Conservation (phyloP, 2,797 vertebrate genomes). For the Podarcis siculus region DNA sequence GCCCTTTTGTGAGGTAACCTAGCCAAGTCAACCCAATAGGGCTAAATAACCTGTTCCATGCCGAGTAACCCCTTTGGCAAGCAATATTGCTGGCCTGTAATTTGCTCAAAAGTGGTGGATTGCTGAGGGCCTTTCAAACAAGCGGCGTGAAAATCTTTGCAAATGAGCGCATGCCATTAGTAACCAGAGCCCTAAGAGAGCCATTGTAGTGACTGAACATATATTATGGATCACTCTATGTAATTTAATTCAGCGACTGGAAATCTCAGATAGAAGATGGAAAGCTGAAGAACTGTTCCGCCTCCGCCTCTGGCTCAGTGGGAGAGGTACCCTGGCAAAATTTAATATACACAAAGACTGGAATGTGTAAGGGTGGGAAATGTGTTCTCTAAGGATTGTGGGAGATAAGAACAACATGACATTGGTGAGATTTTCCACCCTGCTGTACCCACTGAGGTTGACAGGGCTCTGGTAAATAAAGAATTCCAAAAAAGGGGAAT, state of each 20-base stretch:
- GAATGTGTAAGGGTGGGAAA: slow-evolving; percentile 44
- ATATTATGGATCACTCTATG: slow-evolving; percentile 69
- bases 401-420: slow-evolving; percentile 60
- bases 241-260: slow-evolving; percentile 71
- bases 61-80: slow-evolving; percentile 58
- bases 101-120: slow-evolving; percentile 69
- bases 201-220: slow-evolving; percentile 66
- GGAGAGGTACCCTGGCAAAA: slow-evolving; percentile 37
- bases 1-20: slow-evolving; percentile 26
- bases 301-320: slow-evolving; percentile 22
- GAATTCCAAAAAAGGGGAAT: slow-evolving; percentile 33
- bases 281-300: slow-evolving; percentile 50
- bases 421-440: slow-evolving; percentile 24
- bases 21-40: slow-evolving; percentile 57
- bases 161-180: slow-evolving; percentile 72
- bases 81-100: slow-evolving; percentile 66
- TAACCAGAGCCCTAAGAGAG: slow-evolving; percentile 66
- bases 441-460: slow-evolving; percentile 34
- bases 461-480: slow-evolving; percentile 45
- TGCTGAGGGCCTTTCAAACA: slow-evolving; percentile 70
- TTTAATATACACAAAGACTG: slow-evolving; percentile 36
- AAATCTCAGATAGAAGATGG: slow-evolving; percentile 47
- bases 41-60: slow-evolving; percentile 60
- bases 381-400: slow-evolving; percentile 27
- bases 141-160: slow-evolving; percentile 64